Base-by-base conservation (phyloP, 2,888 invertebrate species). In the Cepaea hortensis region DNA sequence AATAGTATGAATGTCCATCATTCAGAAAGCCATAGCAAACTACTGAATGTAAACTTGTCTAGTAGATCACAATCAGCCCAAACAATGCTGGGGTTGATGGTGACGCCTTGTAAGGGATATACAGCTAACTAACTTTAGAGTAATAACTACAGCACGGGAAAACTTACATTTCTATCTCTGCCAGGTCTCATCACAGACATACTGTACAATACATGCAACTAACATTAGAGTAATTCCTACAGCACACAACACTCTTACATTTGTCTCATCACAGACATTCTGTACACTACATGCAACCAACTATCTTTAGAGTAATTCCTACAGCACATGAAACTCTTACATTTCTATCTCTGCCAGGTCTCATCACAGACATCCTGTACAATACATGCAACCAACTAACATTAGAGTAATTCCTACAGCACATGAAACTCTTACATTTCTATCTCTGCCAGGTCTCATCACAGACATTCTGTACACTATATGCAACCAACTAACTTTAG, bases 381-480 rank as follows among this genome's bases (percentile, higher is more conserved):
- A 35, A 35, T 35, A 35, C 35, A 35, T 35, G 35, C 35, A 35
- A 35, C 35, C 35, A 35, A 35, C 35, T 35, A 35, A 35, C 35
- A 35, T 35, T 35, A 35, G 35, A 35, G 35, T 35, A 35, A 35
- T 35, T 35, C 35, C 35, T 35, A 35, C 35, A 35, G 35, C 7
- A 6, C 20, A 20, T 50, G 6, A 15, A 76, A 20, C 50, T 76
- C 18, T 79, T 55, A 5, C 5, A 62, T 20, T 81, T n/a, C 48
- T 72, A 20, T 84, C 23, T 61, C n/a, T 75, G 1, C 91, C 95
- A 96, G 98, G 97, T 89, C 96, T 98, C 95, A 97, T 98, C 91
- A 97, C 98, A 0, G 99, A 99, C 93, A 98, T 99, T 90, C 91
- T 99, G 1, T 94, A 99, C 77, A 99, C 99, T 0, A 95, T 99